Percentiles rank a stretch among this genome's conserved stretches.
Conservation (phyloP, 2,797 vertebrate species). For the Anabacerthia variegaticeps region DNA sequence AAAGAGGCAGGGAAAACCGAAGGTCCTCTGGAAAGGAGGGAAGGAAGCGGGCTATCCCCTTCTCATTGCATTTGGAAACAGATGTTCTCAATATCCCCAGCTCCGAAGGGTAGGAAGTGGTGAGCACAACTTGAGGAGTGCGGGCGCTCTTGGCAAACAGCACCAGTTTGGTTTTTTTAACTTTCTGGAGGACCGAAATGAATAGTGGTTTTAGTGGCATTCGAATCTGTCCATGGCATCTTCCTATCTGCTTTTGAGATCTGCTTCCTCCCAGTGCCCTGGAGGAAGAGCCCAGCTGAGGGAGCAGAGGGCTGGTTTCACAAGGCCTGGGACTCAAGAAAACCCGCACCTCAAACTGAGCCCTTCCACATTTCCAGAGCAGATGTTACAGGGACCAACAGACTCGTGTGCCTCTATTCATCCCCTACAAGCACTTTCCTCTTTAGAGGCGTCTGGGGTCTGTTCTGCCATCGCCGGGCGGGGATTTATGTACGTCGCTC, state of each 20-base stretch:
- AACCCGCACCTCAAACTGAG: background rate
- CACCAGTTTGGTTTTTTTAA: background rate
- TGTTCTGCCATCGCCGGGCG: background rate
- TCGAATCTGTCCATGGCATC: constrained; percentile 29
- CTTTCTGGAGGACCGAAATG: constrained; percentile 22
- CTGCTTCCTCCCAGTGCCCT: constrained; percentile 24
- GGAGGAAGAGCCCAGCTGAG: background rate
- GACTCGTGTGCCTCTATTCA: constrained; percentile 11
- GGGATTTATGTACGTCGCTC: constrained; percentile 33
- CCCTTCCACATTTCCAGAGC: constrained; percentile 8
- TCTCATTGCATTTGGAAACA: background rate
- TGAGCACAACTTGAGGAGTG: constrained; percentile 16
- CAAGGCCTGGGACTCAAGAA: background rate
- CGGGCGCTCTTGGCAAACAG: constrained; percentile 29
- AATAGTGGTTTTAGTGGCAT: constrained; percentile 57
- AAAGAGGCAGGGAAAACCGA: background rate
- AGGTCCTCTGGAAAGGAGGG: constrained; percentile 5
- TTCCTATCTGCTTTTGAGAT: constrained; percentile 33
- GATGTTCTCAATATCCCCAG: constrained; percentile 56
- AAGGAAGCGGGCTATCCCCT: background rate
- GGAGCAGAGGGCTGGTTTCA: background rate
- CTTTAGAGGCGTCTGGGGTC: constrained; percentile 61
- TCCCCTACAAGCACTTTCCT: constrained; percentile 31
- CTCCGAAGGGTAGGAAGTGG: constrained; percentile 59
- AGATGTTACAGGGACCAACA: constrained; percentile 34